Evolutionary conservation across 2,113 vertebrate species (phyloP).

Genomic region (Panthera tigris): DNA sequence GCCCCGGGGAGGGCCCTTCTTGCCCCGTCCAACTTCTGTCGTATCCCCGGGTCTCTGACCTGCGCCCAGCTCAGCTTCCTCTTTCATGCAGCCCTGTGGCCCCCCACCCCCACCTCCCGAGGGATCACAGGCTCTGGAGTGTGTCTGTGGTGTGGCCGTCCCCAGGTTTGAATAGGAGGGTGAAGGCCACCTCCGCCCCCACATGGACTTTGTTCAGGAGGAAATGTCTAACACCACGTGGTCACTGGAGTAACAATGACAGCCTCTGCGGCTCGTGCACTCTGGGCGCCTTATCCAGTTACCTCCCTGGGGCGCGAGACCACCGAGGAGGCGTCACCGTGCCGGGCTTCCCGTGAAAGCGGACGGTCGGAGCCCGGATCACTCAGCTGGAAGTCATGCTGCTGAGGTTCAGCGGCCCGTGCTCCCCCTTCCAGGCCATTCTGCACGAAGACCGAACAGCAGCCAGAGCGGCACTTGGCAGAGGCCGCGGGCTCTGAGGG

Average conservation of each 20-base stretch:
- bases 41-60: background rate
- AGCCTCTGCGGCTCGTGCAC: no score
- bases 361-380: background rate
- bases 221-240: background rate
- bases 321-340: rapidly evolving
- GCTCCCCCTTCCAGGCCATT: background rate
- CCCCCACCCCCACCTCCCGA: background rate
- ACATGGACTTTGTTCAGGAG: background rate
- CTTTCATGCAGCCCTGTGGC: background rate
- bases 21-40: background rate
- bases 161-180: background rate
- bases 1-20: background rate
- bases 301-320: rapidly evolving
- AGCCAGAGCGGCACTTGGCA: background rate
- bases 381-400: background rate
- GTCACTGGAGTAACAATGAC: no score
- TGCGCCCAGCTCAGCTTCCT: no score
- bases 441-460: background rate
- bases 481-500: rapidly evolving
- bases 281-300: rapidly evolving
- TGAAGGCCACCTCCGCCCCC: background rate
- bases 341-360: background rate
- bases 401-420: background rate
- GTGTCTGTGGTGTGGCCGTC: background rate
- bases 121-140: background rate